phyloP scores from a whole-genome alignment of 2,113 vertebrate genomes.

The Chelonoidis abingdonii region DNA sequence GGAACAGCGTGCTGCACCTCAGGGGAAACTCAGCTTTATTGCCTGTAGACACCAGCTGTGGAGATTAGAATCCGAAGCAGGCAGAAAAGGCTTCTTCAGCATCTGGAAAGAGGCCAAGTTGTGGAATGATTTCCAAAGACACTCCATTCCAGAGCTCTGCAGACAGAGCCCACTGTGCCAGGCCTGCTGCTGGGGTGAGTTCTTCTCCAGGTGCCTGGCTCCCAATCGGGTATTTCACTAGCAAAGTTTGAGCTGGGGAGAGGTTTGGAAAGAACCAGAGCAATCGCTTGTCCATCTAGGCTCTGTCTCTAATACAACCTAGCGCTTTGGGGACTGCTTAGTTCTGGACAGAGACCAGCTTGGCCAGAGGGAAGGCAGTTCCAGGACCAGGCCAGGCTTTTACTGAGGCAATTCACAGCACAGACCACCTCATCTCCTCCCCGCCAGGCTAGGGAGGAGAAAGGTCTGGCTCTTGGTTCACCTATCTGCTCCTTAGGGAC shows the following conservation, averaged over 20 bases:
- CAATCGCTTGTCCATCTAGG: neutral
- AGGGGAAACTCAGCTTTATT: constrained; percentile 37
- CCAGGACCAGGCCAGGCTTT: neutral
- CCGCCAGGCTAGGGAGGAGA: neutral
- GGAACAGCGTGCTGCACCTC: neutral
- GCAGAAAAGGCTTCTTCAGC: constrained; percentile 36
- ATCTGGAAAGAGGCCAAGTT: constrained; percentile 42
- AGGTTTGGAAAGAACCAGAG: neutral
- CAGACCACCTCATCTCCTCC: neutral
- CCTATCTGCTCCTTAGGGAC: neutral
- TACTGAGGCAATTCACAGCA: neutral
- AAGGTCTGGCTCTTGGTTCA: neutral
- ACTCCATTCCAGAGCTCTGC: neutral
- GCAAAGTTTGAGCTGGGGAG: neutral
- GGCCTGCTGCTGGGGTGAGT: neutral
- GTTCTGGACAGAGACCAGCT: neutral
- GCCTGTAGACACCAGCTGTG: constrained; percentile 44
- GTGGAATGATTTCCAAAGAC: constrained; percentile 18
- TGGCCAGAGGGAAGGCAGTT: neutral
- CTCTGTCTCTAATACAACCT: neutral
- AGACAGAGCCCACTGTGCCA: fast-evolving
- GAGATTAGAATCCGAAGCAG: constrained; percentile 54
- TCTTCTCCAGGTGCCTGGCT: neutral
- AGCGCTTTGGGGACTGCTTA: neutral
- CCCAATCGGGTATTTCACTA: constrained; percentile 9